Evolutionary conservation across 2,113 vertebrate species (phyloP).

Genomic region (Amazona guildingii): DNA sequence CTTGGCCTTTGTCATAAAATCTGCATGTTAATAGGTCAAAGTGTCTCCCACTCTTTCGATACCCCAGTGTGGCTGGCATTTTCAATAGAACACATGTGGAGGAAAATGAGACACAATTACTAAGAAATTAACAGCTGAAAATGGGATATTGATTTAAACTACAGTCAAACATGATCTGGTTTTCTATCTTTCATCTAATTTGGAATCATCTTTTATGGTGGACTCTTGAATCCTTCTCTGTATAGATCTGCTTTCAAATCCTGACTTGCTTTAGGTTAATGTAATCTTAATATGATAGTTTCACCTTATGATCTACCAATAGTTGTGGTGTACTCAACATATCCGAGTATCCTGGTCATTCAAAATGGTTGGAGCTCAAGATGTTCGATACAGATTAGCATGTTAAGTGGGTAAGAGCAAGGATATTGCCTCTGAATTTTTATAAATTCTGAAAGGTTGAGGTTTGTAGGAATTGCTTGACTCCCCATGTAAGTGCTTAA

Average conservation of each 20-base stretch:
- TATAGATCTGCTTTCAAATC: not conserved
- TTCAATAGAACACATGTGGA: slow-evolving; percentile 26
- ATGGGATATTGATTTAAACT: slow-evolving; percentile 56
- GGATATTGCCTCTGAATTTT: not conserved
- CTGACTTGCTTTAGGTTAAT: not conserved
- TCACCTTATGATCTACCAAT: not conserved
- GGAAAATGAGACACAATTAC: slow-evolving; percentile 26
- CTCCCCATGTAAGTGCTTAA: not conserved
- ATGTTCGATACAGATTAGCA: not conserved
- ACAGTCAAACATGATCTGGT: not conserved
- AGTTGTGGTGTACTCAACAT: not conserved
- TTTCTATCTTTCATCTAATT: slow-evolving; percentile 21
- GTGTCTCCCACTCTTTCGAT: not conserved
- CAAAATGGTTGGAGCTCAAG: not conserved
- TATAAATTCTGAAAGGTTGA: not conserved
- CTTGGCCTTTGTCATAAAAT: not conserved
- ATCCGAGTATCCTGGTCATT: not conserved
- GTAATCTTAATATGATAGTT: not conserved
- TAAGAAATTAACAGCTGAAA: slow-evolving; percentile 52
- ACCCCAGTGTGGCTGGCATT: not conserved
- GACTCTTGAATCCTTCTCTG: not conserved
- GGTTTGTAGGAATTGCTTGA: not conserved
- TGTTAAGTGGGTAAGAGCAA: not conserved
- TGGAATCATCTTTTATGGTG: not conserved
- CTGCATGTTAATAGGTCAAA: slow-evolving; percentile 1